Evolutionary conservation across 2,797 vertebrate species (phyloP), one percentile per base, ranked within the genome.

Genomic region (Coregonus sp.): DNA sequence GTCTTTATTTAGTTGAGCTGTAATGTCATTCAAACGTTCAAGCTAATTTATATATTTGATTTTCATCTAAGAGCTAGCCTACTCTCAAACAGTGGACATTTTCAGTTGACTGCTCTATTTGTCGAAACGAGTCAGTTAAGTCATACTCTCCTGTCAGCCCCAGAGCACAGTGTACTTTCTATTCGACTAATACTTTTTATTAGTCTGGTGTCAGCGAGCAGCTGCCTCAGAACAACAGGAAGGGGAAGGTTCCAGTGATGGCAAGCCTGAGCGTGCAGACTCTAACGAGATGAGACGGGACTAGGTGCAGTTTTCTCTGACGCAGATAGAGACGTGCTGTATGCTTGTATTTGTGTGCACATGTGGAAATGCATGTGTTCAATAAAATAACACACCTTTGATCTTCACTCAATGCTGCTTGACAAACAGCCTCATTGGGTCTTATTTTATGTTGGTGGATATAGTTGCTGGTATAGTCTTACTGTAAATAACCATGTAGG

Each of bases 201-300:
- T 67, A 67, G 52, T 75, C 11, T 74, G 66, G 37, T 7, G 61
- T 86, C 78, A 84, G 74, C 15, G 15, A 40, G 88, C 84, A 20
- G 84, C 18, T 11, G 35, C 35, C 3, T 40, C n/a, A 12, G 51
- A n/a, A 11, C 73, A 77, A 72, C 66, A 56, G 1, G 0, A 47
- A 6, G 69, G 15, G 47, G 82, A 82, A 82, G 84, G 79, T 20
- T 0, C 16, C 6, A 6, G 56, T 59, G 0, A 47, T 9, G 15
- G 20, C 90, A 85, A 47, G 91, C 77, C 78, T 1, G 4, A 76
- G 74, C 89, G 76, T 83, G 90, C 72, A 74, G 75, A 63, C 7
- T 9, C 7, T 9, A 75, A 37, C 25, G 16, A 2, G 56, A 56
- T 56, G 54, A 59, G n/a, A 1, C 54, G 59, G 59, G 20, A n/a